Evolutionary conservation across 1,140 invertebrate species (phyloP), one percentile per base, ranked within the genome.

Genomic region (Zaprionus taronus): DNA sequence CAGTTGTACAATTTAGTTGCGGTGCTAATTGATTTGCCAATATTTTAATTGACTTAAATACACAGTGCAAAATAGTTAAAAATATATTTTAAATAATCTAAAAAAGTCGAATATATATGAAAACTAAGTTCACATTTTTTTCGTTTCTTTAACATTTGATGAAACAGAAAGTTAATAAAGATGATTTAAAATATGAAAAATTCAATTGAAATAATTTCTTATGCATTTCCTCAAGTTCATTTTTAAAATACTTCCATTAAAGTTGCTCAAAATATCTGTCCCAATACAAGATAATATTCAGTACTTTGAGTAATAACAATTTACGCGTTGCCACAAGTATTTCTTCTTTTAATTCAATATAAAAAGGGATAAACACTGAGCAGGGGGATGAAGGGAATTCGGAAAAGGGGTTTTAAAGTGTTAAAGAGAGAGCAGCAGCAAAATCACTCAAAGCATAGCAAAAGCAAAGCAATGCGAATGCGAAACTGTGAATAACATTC

Each of bases 401-500:
- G 1, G 1, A 6, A 4, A 22, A 15, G 5, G 51, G 22, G 22
- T 5, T 53, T 26, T 7, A 6, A 26, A 11, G 20, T 31, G 26
- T 17, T 26, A 11, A 56, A 56, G 53, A 31, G 26, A 0, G n/a
- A 14, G 26, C 58, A 57, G 51, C 51, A 14, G 20, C 14, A 51
- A 51, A 51, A 51, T 41, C n/a, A 28, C 44, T 36, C 31, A 61
- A 61, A 61, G 64, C 26, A 61, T 55, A 56, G 64, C 34, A 65
- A 66, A 61, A 56, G 64, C 34, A 65, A 66, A 62, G 47, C 47
- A 72, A 67, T 51, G 44, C 44, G 58, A 71, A 72, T 47, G 41
- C 47, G 47, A 66, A 68, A 68, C 44, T 58, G 56, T 47, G 36
- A 79, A 83, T 72, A 68, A 62, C 57, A 65, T 70, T 83, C 69